Conservation (phyloP, 2,113 vertebrate species). For the Hypanus sabinus region DNA sequence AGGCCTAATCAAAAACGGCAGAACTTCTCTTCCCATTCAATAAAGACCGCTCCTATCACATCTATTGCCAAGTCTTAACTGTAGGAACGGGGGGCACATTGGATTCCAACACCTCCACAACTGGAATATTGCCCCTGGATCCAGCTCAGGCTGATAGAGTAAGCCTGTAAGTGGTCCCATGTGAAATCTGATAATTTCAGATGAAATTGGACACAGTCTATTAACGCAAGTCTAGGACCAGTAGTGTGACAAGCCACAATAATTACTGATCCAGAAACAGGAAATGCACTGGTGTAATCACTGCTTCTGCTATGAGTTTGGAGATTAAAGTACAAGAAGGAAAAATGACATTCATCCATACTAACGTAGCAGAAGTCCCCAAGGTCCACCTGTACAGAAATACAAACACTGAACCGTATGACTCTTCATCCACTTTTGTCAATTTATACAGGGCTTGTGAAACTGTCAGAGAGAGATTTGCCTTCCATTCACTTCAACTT, state of each 20-base stretch:
- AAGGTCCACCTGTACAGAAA: neutral
- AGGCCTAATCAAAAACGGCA: no score
- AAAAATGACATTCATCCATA: conserved; percentile 3
- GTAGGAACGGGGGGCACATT: neutral
- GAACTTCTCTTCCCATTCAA: no score
- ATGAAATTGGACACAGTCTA: conserved; percentile 9
- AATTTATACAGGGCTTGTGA: neutral
- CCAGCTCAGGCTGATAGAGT: neutral
- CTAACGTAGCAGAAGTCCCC: neutral
- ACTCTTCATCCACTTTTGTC: neutral
- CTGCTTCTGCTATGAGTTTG: neutral
- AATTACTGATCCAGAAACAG: neutral
- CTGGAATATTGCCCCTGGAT: neutral
- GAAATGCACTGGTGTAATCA: neutral
- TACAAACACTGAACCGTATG: neutral
- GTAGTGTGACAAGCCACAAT: neutral
- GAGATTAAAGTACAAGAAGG: conserved; percentile 9
- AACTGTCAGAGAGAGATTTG: neutral
- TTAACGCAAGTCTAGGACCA: neutral
- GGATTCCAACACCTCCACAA: neutral
- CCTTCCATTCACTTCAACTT: neutral
- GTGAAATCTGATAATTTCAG: neutral
- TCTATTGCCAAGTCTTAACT: neutral
- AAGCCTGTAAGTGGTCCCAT: neutral
- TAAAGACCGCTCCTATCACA: neutral